Conservation (phyloP, 2,113 vertebrate species). For the Aramus guarauna region DNA sequence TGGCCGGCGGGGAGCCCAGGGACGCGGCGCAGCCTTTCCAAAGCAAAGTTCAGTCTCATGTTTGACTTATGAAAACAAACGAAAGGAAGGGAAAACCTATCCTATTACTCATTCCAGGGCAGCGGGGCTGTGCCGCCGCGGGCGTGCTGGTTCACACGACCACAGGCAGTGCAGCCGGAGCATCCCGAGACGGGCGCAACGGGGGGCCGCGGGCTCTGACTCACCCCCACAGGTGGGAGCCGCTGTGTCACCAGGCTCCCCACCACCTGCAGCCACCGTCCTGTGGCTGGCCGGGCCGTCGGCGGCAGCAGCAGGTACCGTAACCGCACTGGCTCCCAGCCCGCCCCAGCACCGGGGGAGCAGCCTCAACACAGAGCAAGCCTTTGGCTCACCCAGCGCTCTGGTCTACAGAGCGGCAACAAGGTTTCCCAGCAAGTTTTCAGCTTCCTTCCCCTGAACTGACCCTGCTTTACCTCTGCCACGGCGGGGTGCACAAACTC, state of each 20-base stretch:
- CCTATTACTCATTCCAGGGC: background rate
- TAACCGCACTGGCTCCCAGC: background rate
- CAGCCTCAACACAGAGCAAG: rapidly evolving
- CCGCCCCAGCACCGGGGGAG: rapidly evolving
- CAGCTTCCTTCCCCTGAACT: background rate
- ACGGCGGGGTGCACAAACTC: rapidly evolving
- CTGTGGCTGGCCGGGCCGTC: rapidly evolving
- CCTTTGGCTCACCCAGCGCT: rapidly evolving
- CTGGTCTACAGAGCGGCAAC: rapidly evolving
- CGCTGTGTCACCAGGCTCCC: background rate
- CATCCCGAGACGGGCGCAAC: background rate
- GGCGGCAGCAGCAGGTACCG: background rate
- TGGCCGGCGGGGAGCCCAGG: rapidly evolving
- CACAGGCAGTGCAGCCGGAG: background rate
- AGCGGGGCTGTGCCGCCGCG: rapidly evolving
- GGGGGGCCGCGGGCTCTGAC: background rate
- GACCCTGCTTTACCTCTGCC: background rate
- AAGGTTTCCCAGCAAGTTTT: background rate
- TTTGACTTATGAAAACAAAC: background rate
- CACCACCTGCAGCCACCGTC: background rate
- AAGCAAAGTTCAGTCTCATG: background rate
- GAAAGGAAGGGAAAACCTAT: background rate
- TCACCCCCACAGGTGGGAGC: background rate
- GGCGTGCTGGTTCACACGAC: rapidly evolving
- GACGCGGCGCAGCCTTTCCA: background rate